A percentile compares a stretch with the other conserved stretches of the same genome.
Evolutionary conservation across 2,888 invertebrate genomes (phyloP).

Genomic region (Blastobasis lacticolella): DNA sequence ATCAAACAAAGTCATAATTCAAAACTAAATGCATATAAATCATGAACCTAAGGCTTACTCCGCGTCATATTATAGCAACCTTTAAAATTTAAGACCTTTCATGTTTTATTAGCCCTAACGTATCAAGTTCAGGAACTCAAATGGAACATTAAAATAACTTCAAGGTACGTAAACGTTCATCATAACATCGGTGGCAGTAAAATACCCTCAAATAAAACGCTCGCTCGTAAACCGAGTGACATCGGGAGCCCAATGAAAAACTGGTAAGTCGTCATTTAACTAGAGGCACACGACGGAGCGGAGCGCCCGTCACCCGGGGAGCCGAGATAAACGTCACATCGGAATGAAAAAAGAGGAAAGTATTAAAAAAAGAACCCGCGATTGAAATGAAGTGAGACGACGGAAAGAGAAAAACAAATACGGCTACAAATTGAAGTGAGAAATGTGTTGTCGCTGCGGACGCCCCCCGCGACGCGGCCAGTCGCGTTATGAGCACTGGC

Average conservation of each 20-base stretch:
- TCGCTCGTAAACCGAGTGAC: constrained; percentile 65
- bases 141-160: constrained; percentile 56
- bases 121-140: constrained; percentile 52
- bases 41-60: not conserved
- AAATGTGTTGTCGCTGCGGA: constrained; percentile 58
- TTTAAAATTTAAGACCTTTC: constrained; percentile 30
- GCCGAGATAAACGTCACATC: constrained; percentile 66
- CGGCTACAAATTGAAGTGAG: constrained; percentile 65
- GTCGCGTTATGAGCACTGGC: constrained; percentile 24
- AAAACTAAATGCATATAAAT: constrained; percentile 2
- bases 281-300: constrained; percentile 41
- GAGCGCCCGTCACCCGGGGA: constrained; percentile 55
- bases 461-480: constrained; percentile 50
- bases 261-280: constrained; percentile 65
- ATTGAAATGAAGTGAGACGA: constrained; percentile 62
- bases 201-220: constrained; percentile 65
- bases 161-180: constrained; percentile 54
- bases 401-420: constrained; percentile 57
- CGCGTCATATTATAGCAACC: constrained; percentile 6
- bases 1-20: not conserved
- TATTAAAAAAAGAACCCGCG: constrained; percentile 54
- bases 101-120: constrained; percentile 39
- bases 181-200: constrained; percentile 66
- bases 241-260: constrained; percentile 59
- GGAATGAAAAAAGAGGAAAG: constrained; percentile 65